Evolutionary conservation across 2,797 vertebrate genomes (phyloP), one percentile per base, ranked within the genome.

Genomic region (Onychomys leucogaster): DNA sequence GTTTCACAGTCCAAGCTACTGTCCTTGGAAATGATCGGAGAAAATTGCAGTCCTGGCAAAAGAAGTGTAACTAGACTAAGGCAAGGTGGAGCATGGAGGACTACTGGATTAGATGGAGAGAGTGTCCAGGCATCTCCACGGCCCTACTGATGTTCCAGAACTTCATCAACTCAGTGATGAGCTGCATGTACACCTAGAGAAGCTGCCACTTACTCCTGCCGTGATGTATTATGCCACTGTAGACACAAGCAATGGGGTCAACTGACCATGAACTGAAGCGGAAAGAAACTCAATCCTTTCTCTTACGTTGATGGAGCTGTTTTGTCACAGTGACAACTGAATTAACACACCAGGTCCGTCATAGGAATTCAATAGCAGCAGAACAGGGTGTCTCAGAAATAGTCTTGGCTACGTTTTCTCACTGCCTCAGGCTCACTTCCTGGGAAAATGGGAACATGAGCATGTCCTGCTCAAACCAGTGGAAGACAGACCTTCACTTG

Each of bases 41-140:
- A 71, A 93, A 95, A 73, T 25, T 41, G n/a, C 49, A 37, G 83
- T 65, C 76, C 89, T 93, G 59, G n/a, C 65, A 85, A 81, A 95
- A 84, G n/a, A 89, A 89, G 16, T 49, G 32, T 37, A 76, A 76
- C 17, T 19, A 88, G 63, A 93, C 63, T 63, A 63, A 95, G 75
- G 55, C 21, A 77, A 89, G 90, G 41, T n/a, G 43, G 69, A 75
- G 27, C 16, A 16, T 25, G 29, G 69, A 76, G 52, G 63, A 34
- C 43, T n/a, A 12, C 76, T 73, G 81, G 61, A 65, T 91, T 75
- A 80, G n/a, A 84, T 94, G 63, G 23, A 87, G 59, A 81, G 21
- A 65, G 34, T 46, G 21, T 16, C 59, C 16, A 55, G 76, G 61
- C 52, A 57, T 82, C 52, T 77, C 43, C 41, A 3, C 49, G 65